phyloP scores from a whole-genome alignment of 1,140 invertebrate genomes.

The Bombus pascuorum region DNA sequence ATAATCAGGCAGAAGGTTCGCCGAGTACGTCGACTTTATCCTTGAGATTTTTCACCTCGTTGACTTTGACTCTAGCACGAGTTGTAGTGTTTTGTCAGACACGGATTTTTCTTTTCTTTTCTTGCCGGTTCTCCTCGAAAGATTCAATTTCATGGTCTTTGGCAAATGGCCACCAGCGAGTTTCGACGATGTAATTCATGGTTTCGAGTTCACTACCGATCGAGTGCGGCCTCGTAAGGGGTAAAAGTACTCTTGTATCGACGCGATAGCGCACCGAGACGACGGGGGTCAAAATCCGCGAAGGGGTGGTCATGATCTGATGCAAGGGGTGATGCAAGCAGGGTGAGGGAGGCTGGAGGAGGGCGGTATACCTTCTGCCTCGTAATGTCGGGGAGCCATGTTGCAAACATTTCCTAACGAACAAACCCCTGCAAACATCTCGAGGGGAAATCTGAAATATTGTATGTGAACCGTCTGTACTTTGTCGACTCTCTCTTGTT shows the following conservation, averaged over 20 bases:
- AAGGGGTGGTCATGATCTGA: slow-evolving; percentile 56
- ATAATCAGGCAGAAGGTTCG: background rate
- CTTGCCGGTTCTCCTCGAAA: background rate
- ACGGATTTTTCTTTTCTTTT: background rate
- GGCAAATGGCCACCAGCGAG: slow-evolving; percentile 28
- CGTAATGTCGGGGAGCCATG: slow-evolving; percentile 40
- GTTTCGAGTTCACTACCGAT: slow-evolving; percentile 51
- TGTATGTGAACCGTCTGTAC: background rate
- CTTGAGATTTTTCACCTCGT: background rate
- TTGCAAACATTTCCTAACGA: slow-evolving; percentile 50
- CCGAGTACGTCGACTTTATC: slow-evolving; percentile 14
- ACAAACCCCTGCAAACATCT: slow-evolving; percentile 43
- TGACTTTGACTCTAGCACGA: background rate
- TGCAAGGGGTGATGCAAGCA: slow-evolving; percentile 39
- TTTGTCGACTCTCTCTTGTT: background rate
- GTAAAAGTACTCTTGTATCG: slow-evolving; percentile 62
- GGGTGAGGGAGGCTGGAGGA: background rate
- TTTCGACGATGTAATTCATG: slow-evolving; percentile 39
- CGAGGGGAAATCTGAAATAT: slow-evolving; percentile 21
- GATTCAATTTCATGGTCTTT: slow-evolving; percentile 23
- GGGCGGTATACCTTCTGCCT: slow-evolving; percentile 24
- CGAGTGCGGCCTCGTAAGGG: slow-evolving; percentile 28
- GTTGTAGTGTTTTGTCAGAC: background rate
- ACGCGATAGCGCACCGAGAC: slow-evolving; percentile 48
- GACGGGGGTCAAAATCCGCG: slow-evolving; percentile 60